These are phyloP conservation scores for Lordiphosa andalusiaca DNA, from an alignment of 2,888 invertebrate species.

Conservation along the genomic window DNA sequence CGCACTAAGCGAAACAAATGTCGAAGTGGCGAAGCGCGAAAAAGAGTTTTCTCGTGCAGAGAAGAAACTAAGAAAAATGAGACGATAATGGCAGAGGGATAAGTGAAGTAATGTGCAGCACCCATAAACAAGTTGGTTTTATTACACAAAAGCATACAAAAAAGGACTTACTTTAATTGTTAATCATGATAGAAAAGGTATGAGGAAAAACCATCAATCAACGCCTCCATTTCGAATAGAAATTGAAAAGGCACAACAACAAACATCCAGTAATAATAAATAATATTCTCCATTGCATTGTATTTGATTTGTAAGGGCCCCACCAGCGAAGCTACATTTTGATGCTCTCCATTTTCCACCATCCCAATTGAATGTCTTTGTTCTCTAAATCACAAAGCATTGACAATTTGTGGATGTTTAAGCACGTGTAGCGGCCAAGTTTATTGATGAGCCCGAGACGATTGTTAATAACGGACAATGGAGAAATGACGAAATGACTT, in stretches of 20 bases:
- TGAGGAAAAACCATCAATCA: conserved; percentile 12
- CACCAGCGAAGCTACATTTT: conserved; percentile 26
- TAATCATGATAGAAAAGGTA: conserved; percentile 17
- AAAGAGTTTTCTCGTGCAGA: conserved; percentile 44
- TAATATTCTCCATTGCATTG: conserved; percentile 56
- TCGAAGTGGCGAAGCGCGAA: conserved; percentile 64
- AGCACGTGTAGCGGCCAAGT: conserved; percentile 48
- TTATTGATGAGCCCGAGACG: conserved; percentile 49
- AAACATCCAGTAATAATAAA: conserved; percentile 53
- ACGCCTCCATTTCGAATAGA: conserved; percentile 16
- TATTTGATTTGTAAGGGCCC: conserved; percentile 55
- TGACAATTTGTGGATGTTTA: conserved; percentile 32
- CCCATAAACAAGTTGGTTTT: conserved; percentile 33
- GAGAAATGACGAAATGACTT: conserved; percentile 32
- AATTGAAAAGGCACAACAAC: conserved; percentile 33
- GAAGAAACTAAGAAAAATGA: conserved; percentile 65
- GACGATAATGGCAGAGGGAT: conserved; percentile 59
- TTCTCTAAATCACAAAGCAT: conserved; percentile 37
- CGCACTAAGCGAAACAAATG: conserved; percentile 64
- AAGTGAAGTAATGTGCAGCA: conserved; percentile 38
- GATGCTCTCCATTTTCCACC: conserved; percentile 23
- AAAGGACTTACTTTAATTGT: conserved; percentile 1
- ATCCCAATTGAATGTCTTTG: conserved; percentile 39
- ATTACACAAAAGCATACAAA: conserved; percentile 21
- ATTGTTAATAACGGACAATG: conserved; percentile 33